Percentiles rank a stretch among this genome's conserved stretches.
These are phyloP conservation scores for Lochmaea capreae DNA, from an alignment of 2,888 invertebrate genomes.

Conservation along the genomic window DNA sequence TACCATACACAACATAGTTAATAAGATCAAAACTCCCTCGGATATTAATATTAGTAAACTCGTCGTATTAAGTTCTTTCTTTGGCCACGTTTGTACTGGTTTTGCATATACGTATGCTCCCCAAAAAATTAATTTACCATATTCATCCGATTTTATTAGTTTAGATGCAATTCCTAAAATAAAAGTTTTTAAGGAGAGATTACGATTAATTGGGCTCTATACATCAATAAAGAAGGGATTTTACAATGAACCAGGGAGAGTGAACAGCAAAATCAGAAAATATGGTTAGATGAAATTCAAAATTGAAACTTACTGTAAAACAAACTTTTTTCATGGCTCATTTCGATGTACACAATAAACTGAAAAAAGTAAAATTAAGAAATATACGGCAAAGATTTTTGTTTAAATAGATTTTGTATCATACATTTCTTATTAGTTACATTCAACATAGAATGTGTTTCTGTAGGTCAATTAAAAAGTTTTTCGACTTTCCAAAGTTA, in stretches of 20 bases:
- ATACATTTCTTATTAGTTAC: not conserved
- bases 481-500: not conserved
- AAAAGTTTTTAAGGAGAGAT: not conserved
- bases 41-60: not conserved
- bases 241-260: too few relatives aligned
- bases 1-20: not conserved
- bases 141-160: not conserved
- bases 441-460: too few relatives aligned
- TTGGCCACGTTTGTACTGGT: not conserved
- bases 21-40: not conserved
- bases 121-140: not conserved
- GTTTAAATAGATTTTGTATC: not conserved
- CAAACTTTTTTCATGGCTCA: not conserved
- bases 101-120: not conserved
- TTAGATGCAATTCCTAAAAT: not conserved
- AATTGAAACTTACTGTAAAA: not conserved
- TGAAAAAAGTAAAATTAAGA: not conserved
- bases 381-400: not conserved
- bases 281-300: too few relatives aligned
- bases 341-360: not conserved
- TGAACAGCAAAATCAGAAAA: too few relatives aligned
- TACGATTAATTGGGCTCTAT: too few relatives aligned
- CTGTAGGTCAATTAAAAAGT: not conserved
- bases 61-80: not conserved
- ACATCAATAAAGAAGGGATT: too few relatives aligned